A percentile compares a stretch with the other conserved stretches of the same genome.
phyloP scores from a whole-genome alignment of 2,113 vertebrate species.

The Telmatochromis sp. region DNA sequence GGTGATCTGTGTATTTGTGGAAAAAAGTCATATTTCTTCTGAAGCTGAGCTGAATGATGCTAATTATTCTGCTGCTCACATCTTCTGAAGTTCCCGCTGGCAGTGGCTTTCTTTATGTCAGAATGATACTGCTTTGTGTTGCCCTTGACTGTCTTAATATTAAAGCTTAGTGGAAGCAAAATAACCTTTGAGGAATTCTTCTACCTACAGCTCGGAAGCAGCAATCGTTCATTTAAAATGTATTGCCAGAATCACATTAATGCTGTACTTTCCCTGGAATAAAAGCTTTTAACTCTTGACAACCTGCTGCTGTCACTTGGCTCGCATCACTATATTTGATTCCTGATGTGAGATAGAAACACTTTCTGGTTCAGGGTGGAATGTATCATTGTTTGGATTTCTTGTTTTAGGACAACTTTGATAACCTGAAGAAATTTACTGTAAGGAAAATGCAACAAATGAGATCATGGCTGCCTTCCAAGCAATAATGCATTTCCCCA shows the following conservation, averaged over 20 bases:
- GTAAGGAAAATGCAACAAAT: neutral
- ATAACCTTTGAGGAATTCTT: neutral
- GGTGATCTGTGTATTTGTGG: neutral
- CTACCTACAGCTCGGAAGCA: neutral
- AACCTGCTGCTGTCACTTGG: neutral
- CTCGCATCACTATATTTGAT: neutral
- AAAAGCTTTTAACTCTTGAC: neutral
- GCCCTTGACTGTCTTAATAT: slow-evolving; percentile 4
- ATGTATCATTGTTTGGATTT: neutral
- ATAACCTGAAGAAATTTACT: neutral
- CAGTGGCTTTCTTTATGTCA: neutral
- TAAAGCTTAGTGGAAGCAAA: neutral
- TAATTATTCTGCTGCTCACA: neutral
- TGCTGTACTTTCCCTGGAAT: neutral
- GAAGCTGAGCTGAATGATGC: neutral
- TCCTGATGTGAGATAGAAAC: neutral
- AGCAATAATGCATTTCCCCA: neutral
- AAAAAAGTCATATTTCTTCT: neutral
- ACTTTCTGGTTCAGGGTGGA: neutral
- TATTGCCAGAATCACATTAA: neutral
- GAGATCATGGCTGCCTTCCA: neutral
- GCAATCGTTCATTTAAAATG: slow-evolving; percentile 1
- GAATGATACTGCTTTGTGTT: slow-evolving; percentile 10
- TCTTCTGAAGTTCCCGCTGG: neutral
- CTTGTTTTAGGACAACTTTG: neutral